phyloP scores from a whole-genome alignment of 2,888 invertebrate genomes.

The Idaea straminata region DNA sequence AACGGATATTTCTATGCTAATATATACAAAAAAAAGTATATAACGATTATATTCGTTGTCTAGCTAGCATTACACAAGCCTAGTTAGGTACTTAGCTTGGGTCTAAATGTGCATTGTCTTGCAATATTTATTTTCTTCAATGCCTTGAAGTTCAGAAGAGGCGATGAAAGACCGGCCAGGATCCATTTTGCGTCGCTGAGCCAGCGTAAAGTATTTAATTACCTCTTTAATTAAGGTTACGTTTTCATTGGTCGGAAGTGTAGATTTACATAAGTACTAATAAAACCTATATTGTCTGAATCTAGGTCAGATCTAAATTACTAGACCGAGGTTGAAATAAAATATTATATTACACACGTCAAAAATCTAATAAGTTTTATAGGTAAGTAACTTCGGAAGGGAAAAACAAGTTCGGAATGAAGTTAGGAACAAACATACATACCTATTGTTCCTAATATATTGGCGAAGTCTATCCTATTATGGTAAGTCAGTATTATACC shows the following conservation, averaged over 20 bases:
- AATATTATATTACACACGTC: slow-evolving; percentile 9
- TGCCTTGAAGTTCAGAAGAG: no score
- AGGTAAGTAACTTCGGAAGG: background rate
- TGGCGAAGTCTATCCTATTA: background rate
- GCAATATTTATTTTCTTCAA: no score
- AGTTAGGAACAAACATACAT: slow-evolving; percentile 1
- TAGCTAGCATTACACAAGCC: no score
- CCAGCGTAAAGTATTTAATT: no score
- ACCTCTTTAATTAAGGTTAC: background rate
- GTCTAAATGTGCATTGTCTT: no score
- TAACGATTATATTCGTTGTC: no score
- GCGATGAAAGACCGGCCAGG: no score
- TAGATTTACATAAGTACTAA: background rate
- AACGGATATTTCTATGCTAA: no score
- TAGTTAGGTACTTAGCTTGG: no score
- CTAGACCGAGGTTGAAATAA: slow-evolving; percentile 9
- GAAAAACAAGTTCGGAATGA: slow-evolving; percentile 1
- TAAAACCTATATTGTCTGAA: background rate
- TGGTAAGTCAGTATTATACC: no score
- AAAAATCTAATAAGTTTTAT: background rate
- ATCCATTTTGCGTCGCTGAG: no score
- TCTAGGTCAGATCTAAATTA: slow-evolving; percentile 14
- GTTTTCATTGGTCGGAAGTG: background rate
- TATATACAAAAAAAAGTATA: no score
- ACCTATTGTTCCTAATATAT: background rate